Percentiles rank a stretch among this genome's conserved stretches.
These are phyloP conservation scores for Hyphantria cunea DNA, from an alignment of 1,140 invertebrate genomes.

Conservation along the genomic window DNA sequence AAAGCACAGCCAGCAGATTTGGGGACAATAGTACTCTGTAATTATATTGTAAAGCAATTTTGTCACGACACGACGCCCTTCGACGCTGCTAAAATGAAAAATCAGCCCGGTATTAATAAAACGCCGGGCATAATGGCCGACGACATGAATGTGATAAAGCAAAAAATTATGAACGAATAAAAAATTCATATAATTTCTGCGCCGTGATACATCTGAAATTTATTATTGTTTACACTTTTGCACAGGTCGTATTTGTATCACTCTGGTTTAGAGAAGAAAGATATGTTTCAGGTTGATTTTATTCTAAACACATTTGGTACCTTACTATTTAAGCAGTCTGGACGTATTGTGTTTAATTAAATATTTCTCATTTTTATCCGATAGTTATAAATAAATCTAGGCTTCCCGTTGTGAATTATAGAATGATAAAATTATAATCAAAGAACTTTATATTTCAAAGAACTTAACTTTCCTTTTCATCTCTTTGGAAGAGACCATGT, in stretches of 20 bases:
- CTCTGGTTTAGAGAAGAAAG: too few relatives aligned
- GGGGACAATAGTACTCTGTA: conserved; percentile 60
- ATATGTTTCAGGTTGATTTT: too few relatives aligned
- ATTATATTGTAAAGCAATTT: conserved; percentile 78
- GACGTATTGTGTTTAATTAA: too few relatives aligned
- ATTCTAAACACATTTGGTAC: too few relatives aligned
- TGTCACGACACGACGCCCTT: conserved; percentile 44
- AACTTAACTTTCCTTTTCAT: too few relatives aligned
- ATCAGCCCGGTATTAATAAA: conserved; percentile 48
- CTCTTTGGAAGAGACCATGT: too few relatives aligned
- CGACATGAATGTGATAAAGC: conserved; percentile 43
- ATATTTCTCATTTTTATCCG: too few relatives aligned
- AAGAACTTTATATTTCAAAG: too few relatives aligned
- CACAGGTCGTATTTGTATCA: not conserved
- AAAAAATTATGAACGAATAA: conserved; percentile 43
- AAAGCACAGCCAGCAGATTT: conserved; percentile 48
- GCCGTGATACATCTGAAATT: conserved; percentile 23
- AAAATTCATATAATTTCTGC: conserved; percentile 28
- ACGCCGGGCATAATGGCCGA: conserved; percentile 31
- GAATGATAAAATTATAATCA: too few relatives aligned
- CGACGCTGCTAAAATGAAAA: conserved; percentile 50
- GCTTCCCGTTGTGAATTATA: too few relatives aligned
- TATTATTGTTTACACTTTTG: conserved; percentile 7
- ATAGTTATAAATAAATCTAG: too few relatives aligned
- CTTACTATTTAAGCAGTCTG: too few relatives aligned